Base-by-base conservation (phyloP, 2,888 invertebrate genomes). In the Heliconius charithonia region DNA sequence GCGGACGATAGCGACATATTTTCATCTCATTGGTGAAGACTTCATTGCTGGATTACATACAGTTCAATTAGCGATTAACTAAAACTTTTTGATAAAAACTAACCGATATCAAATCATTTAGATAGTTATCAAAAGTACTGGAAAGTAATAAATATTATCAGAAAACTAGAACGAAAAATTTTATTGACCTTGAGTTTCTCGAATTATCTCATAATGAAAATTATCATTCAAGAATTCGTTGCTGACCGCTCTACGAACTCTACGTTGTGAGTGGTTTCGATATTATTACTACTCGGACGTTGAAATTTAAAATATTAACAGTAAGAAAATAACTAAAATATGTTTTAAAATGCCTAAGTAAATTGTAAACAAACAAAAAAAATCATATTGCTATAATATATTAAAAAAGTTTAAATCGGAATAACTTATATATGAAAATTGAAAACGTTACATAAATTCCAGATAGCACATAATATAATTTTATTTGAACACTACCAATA, bases 11-110 rank as follows among this genome's bases (percentile, higher is more conserved):
- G 89, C 95, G 93, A 82, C 86, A 94, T 88, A 85, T 83, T 81
- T 76, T 75, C 79, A 81, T 81, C 81, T 85, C 83, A 93, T 92
- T 93, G 92, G 94, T 84, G 80, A 87, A 91, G 90, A 88, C 89
- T 89, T 87, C 89, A 91, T 91, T 91, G 91, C 91, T 89, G 91
- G 91, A 93, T 91, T 91, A 90, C 89, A 88, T 90, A 89, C 90
- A 89, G 93, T 93, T 93, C 91, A 92, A 91, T 93, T 93, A 86
- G 91, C 91, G 91, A 92, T 93, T 92, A 93, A 93, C 92, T 89
- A 90, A 92, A 92, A 92, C 88, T 92, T 93, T 92, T 92, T 90
- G 93, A 93, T 93, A 93, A 93, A 91, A 90, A 87, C 88, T 88
- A 87, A 88, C 89, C 92, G 93, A 93, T 94, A 94, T 87, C 89